A percentile compares a stretch with the other conserved stretches of the same genome.
Evolutionary conservation across 1,140 invertebrate species (phyloP).

Genomic region (Drosophila pallidifrons): DNA sequence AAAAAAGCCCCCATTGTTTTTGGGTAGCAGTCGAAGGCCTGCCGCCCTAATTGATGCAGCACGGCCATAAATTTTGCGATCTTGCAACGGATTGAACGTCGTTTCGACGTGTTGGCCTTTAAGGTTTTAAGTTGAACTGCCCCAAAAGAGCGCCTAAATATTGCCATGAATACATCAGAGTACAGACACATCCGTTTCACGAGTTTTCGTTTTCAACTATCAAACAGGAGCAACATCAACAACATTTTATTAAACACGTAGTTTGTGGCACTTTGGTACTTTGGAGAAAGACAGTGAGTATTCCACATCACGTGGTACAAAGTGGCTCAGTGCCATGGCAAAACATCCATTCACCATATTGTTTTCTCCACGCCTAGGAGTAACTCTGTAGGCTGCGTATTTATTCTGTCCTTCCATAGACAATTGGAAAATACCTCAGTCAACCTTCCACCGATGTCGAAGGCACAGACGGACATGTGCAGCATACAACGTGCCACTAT

Average conservation of each 20-base stretch:
- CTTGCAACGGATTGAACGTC: constrained; percentile 47
- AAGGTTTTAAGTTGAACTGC: constrained; percentile 39
- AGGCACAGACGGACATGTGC: constrained; percentile 12
- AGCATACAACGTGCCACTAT: constrained; percentile 24
- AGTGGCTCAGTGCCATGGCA: constrained; percentile 22
- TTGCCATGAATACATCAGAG: constrained; percentile 72
- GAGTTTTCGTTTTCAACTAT: too few relatives aligned
- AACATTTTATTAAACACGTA: constrained; percentile 48
- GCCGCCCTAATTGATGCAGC: constrained; percentile 80
- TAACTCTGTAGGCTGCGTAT: constrained; percentile 49
- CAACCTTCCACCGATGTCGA: neutral
- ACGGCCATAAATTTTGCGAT: constrained; percentile 72
- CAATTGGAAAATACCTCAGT: constrained; percentile 45
- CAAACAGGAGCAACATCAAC: constrained; percentile 12
- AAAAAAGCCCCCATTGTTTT: constrained; percentile 47
- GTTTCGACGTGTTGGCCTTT: constrained; percentile 53
- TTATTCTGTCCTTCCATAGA: constrained; percentile 28
- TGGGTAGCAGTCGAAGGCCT: constrained; percentile 52
- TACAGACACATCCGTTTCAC: constrained; percentile 23
- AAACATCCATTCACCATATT: constrained; percentile 39
- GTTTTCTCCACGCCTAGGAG: constrained; percentile 13
- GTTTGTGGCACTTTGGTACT: constrained; percentile 2
- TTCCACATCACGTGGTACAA: constrained; percentile 38
- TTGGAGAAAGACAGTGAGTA: constrained; percentile 35
- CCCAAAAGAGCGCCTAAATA: constrained; percentile 41